These are phyloP conservation scores for Capitella teleta DNA, from an alignment of 1,140 invertebrate genomes.

Conservation along the genomic window DNA sequence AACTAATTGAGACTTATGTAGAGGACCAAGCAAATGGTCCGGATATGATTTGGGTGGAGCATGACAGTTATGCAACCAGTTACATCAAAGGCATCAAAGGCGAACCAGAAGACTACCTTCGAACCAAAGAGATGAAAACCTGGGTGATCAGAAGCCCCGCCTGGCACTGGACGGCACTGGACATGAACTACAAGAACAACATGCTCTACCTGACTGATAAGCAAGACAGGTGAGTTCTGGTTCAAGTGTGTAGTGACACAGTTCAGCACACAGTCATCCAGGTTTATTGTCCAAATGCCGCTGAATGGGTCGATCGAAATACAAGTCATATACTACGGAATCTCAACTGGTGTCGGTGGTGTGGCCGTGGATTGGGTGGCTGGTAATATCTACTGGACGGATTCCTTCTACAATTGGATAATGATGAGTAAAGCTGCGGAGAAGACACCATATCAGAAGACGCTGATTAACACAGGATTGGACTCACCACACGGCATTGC, in stretches of 20 bases:
- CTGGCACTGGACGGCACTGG: constrained; percentile 10
- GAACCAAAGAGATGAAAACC: not conserved
- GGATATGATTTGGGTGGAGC: constrained; percentile 10
- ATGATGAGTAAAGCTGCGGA: constrained; percentile 1
- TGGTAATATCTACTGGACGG: constrained; percentile 91
- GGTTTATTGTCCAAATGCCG: constrained; percentile 3
- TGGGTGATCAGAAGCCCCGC: constrained; percentile 5
- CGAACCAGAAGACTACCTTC: constrained; percentile 5
- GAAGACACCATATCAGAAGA: not conserved
- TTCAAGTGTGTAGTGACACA: no score
- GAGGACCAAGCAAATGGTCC: constrained; percentile 1
- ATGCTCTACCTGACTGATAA: constrained; percentile 7
- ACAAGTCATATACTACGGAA: constrained; percentile 1
- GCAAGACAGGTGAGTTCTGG: constrained; percentile 6
- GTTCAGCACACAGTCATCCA: no score
- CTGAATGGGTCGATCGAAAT: constrained; percentile 6
- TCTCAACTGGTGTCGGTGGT: constrained; percentile 5
- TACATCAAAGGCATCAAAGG: constrained; percentile 5
- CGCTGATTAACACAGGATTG: not conserved
- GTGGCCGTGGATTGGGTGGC: constrained; percentile 77
- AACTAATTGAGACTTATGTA: no score
- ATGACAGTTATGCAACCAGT: constrained; percentile 1
- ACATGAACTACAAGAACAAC: constrained; percentile 5
- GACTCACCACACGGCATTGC: constrained; percentile 6
- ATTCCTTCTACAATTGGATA: constrained; percentile 38